Evolutionary conservation across 1,140 invertebrate genomes (phyloP).

Genomic region (Trichomalopsis sarcophagae): DNA sequence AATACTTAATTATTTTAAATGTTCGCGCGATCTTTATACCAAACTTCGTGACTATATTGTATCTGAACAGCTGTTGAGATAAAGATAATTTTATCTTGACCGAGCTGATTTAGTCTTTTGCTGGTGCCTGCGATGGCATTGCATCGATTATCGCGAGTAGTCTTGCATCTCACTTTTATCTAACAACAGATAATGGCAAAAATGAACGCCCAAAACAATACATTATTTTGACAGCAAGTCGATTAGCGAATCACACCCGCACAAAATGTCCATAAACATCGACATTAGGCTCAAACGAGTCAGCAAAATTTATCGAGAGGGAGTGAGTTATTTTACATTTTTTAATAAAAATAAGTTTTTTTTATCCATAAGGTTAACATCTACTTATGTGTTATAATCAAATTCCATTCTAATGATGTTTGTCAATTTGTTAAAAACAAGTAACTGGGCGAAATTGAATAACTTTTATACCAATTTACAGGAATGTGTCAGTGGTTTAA

Average conservation of each 20-base stretch:
- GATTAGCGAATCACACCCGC: background rate
- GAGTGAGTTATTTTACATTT: constrained; percentile 76
- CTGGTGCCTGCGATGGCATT: background rate
- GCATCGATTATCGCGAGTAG: no score
- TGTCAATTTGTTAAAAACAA: no score
- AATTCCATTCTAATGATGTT: background rate
- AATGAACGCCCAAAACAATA: background rate
- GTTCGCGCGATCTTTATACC: background rate
- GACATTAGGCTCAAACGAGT: constrained; percentile 87
- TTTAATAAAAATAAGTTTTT: background rate
- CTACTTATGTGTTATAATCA: background rate
- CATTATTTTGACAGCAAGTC: background rate
- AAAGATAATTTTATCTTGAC: background rate
- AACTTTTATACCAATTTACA: constrained; percentile 68
- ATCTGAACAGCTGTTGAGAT: background rate
- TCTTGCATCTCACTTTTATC: background rate
- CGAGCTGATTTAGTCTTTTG: background rate
- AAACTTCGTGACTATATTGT: background rate
- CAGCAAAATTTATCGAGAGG: constrained; percentile 90
- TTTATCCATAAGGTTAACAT: background rate
- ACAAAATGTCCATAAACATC: constrained; percentile 79
- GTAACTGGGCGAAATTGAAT: background rate
- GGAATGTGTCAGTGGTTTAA: constrained; percentile 88
- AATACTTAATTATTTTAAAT: background rate
- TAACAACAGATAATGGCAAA: background rate